These are phyloP conservation scores for Sylvietta virens DNA, from an alignment of 2,113 vertebrate genomes.

Conservation along the genomic window DNA sequence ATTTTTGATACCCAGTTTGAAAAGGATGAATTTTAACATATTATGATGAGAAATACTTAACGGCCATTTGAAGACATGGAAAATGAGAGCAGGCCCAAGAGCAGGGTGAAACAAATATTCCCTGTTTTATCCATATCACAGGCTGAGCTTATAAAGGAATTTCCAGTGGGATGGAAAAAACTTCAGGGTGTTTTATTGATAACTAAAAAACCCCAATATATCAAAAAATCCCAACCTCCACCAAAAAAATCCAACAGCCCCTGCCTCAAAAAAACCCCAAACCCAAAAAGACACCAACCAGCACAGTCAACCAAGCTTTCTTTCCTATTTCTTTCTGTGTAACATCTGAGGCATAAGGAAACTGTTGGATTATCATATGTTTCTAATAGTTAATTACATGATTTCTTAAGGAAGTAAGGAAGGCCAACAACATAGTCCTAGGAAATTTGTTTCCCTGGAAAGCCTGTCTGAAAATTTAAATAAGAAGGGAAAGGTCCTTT, in stretches of 20 bases:
- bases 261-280: background rate
- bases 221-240: fast-evolving
- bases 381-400: background rate
- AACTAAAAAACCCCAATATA: background rate
- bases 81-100: background rate
- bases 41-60: background rate
- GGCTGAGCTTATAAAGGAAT: background rate
- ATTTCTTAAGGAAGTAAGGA: background rate
- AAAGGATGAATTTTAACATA: background rate
- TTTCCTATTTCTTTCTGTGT: background rate
- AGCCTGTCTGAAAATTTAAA: background rate
- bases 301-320: background rate
- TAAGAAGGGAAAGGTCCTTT: background rate
- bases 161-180: background rate
- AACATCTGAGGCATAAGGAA: background rate
- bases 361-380: background rate
- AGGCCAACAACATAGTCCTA: background rate
- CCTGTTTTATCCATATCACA: background rate
- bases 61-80: background rate
- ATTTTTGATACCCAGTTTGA: background rate
- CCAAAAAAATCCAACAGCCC: background rate
- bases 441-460: background rate
- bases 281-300: background rate
- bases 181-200: background rate
- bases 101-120: background rate